Percentiles rank a stretch among this genome's conserved stretches.
These are phyloP conservation scores for Eumacrocentrus americanus DNA, from an alignment of 2,888 invertebrate genomes.

Conservation along the genomic window DNA sequence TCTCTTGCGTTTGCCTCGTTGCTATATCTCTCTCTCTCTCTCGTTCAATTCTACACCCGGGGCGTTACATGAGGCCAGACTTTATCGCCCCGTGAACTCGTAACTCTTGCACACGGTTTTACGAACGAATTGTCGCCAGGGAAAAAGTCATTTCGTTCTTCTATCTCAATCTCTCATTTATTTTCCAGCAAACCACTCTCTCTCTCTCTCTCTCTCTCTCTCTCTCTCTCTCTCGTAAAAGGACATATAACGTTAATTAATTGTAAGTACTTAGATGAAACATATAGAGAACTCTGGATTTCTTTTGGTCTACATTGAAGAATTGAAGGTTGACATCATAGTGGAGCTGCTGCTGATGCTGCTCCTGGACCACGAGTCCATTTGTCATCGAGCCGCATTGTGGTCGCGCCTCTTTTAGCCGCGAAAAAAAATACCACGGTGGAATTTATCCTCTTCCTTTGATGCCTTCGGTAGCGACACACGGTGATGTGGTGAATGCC, in stretches of 20 bases:
- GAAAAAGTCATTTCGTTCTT: background rate
- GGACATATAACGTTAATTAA: no score
- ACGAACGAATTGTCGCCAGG: constrained; percentile 30
- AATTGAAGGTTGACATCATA: background rate
- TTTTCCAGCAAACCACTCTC: background rate
- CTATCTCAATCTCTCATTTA: background rate
- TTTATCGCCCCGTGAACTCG: constrained; percentile 58
- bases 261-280: no score
- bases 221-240: background rate
- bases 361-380: constrained; percentile 40
- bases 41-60: constrained; percentile 28
- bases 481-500: constrained; percentile 21
- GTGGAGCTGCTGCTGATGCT: background rate
- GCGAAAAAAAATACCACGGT: constrained; percentile 43
- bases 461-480: constrained; percentile 22
- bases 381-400: constrained; percentile 60
- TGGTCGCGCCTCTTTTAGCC: constrained; percentile 56
- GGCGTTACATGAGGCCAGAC: constrained; percentile 49
- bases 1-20: constrained; percentile 41
- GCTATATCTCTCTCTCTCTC: background rate
- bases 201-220: background rate
- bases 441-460: constrained; percentile 25
- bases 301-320: constrained; percentile 3
- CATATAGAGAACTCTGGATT: background rate
- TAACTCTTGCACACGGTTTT: constrained; percentile 50